phyloP scores from a whole-genome alignment of 1,140 invertebrate genomes.

The Ceratoteleas bidentatus region DNA sequence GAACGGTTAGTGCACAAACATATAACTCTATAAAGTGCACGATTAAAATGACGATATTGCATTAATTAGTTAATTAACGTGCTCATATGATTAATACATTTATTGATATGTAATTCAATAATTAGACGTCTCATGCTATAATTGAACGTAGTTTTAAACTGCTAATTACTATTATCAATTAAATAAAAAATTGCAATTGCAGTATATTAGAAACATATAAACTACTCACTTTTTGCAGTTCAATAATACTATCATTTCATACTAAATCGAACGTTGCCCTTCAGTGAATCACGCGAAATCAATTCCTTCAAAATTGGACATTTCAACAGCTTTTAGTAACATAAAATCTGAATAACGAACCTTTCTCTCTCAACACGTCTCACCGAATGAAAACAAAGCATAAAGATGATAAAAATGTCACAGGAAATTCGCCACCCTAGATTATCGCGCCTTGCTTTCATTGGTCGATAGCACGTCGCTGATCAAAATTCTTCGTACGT shows the following conservation, averaged over 20 bases:
- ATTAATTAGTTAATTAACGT: not conserved
- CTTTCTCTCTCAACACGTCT: not conserved
- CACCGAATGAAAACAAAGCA: not conserved
- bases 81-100: not conserved
- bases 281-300: too few species aligned
- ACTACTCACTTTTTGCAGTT: too few species aligned
- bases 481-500: constrained; percentile 76
- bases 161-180: too few species aligned
- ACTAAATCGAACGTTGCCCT: too few species aligned
- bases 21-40: not conserved
- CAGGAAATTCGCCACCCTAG: constrained; percentile 73
- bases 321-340: not conserved
- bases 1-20: not conserved
- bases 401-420: not conserved
- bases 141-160: too few species aligned
- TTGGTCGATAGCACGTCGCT: constrained; percentile 72
- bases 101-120: too few species aligned
- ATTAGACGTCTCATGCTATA: too few species aligned
- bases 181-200: too few species aligned
- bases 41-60: not conserved
- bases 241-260: too few species aligned
- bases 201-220: too few species aligned
- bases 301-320: too few species aligned
- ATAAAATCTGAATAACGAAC: not conserved
- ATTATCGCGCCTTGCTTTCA: constrained; percentile 77